These are phyloP conservation scores for Poeciliopsis retropinna DNA, from an alignment of 2,113 vertebrate species.

Conservation along the genomic window DNA sequence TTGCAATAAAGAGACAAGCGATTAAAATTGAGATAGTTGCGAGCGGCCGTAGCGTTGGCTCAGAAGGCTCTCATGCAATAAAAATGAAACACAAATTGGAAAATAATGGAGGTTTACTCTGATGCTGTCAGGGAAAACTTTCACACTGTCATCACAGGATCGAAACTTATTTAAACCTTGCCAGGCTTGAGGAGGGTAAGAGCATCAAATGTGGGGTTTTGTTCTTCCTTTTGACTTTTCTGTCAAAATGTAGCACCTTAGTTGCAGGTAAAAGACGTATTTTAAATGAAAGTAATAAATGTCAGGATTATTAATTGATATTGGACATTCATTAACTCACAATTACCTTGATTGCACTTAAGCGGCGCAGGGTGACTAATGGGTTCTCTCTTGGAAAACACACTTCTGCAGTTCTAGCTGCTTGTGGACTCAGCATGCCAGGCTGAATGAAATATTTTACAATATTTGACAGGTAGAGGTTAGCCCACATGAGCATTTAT, in stretches of 20 bases:
- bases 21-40: slow-evolving; percentile 65
- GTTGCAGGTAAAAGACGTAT: slow-evolving; percentile 36
- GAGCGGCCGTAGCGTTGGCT: slow-evolving; percentile 38
- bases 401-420: slow-evolving; percentile 8
- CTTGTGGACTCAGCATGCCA: slow-evolving; percentile 28
- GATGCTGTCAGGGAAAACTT: slow-evolving; percentile 48
- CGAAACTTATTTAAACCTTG: slow-evolving; percentile 6
- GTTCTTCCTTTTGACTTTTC: slow-evolving; percentile 3
- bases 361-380: slow-evolving; percentile 54
- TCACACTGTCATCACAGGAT: slow-evolving; percentile 20
- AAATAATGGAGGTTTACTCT: slow-evolving; percentile 58
- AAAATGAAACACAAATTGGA: slow-evolving; percentile 65
- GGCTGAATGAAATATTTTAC: slow-evolving; percentile 45
- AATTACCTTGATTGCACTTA: slow-evolving; percentile 69
- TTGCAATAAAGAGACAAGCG: slow-evolving; percentile 66
- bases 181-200: slow-evolving; percentile 4
- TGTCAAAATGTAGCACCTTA: slow-evolving; percentile 15
- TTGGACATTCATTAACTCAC: slow-evolving; percentile 72
- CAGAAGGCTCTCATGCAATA: slow-evolving; percentile 41
- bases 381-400: slow-evolving; percentile 36
- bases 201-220: neutral
- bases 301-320: slow-evolving; percentile 56
- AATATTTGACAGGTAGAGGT: slow-evolving; percentile 20
- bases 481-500: slow-evolving; percentile 5
- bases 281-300: slow-evolving; percentile 50